A percentile compares a stretch with the other conserved stretches of the same genome.
These are phyloP conservation scores for Amphiprion clarkii DNA, from an alignment of 2,797 vertebrate genomes.

Conservation along the genomic window DNA sequence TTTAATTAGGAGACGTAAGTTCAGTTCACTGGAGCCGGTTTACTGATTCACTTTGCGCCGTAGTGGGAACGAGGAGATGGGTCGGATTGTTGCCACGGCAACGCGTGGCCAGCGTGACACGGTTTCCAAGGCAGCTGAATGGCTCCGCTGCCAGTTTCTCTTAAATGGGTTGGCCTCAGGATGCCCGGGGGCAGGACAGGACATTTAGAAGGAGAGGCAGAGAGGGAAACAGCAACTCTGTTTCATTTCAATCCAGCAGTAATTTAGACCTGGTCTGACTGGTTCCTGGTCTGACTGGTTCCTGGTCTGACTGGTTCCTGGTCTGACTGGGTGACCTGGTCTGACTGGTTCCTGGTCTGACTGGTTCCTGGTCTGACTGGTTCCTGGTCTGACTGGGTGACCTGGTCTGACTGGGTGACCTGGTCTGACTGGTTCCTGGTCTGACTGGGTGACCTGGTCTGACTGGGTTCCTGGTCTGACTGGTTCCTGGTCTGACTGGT, in stretches of 20 bases:
- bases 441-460: no score
- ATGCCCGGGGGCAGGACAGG: slow-evolving; percentile 25
- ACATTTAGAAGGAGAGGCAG: slow-evolving; percentile 27
- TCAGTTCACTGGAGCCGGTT: slow-evolving; percentile 26
- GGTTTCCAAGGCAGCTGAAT: slow-evolving; percentile 44
- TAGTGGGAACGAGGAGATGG: slow-evolving; percentile 30
- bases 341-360: no score
- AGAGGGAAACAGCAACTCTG: neutral
- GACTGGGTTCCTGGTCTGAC: no score
- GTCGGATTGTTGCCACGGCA: slow-evolving; percentile 54
- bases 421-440: no score
- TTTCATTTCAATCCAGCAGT: neutral
- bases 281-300: neutral
- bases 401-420: no score
- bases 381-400: no score
- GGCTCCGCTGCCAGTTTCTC: slow-evolving; percentile 41
- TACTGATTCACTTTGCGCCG: slow-evolving; percentile 11
- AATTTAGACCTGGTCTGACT: neutral
- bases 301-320: no score
- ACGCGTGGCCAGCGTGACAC: slow-evolving; percentile 33
- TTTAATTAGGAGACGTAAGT: slow-evolving; percentile 9
- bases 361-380: no score
- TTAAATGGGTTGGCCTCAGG: slow-evolving; percentile 29
- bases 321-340: no score
- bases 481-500: no score